These are phyloP conservation scores for Onychomys leucogaster DNA, from an alignment of 2,797 vertebrate species.

Conservation along the genomic window DNA sequence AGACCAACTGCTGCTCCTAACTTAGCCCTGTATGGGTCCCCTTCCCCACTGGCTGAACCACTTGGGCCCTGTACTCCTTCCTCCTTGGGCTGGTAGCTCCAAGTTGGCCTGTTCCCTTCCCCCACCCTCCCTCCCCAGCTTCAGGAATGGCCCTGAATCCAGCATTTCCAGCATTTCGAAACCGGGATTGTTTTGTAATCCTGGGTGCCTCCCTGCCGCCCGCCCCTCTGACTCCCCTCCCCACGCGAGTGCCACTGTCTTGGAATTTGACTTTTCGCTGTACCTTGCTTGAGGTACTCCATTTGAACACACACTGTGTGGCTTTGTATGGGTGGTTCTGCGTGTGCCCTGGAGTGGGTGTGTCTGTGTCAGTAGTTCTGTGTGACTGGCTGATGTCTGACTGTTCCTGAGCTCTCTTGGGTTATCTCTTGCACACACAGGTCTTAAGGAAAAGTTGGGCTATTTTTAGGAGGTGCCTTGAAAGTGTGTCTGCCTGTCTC, in stretches of 20 bases:
- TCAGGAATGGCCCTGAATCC: slow-evolving; percentile 79
- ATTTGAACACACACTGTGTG: not conserved
- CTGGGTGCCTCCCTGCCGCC: slow-evolving; percentile 66
- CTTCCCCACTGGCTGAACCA: not conserved
- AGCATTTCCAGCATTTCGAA: slow-evolving; percentile 83
- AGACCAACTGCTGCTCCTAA: not conserved
- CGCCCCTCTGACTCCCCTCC: slow-evolving; percentile 32
- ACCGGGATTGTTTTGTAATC: slow-evolving; percentile 84
- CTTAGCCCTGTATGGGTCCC: slow-evolving; percentile 7
- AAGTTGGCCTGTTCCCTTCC: not conserved
- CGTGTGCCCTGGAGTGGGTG: not conserved
- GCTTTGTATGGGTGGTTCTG: not conserved
- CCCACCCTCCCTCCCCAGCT: not conserved
- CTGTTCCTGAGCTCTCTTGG: slow-evolving; percentile 31
- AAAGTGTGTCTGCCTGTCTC: not conserved
- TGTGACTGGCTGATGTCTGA: slow-evolving; percentile 9
- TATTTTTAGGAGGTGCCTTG: slow-evolving; percentile 21
- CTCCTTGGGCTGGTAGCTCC: not conserved
- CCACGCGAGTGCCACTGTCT: not conserved
- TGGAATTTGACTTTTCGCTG: slow-evolving; percentile 55
- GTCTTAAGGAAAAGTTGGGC: slow-evolving; percentile 4
- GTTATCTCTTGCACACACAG: not conserved
- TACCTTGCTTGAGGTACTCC: not conserved
- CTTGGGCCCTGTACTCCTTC: not conserved
- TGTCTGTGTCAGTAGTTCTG: slow-evolving; percentile 42